These are phyloP conservation scores for Sturnira hondurensis DNA, from an alignment of 2,113 vertebrate genomes.

Conservation along the genomic window DNA sequence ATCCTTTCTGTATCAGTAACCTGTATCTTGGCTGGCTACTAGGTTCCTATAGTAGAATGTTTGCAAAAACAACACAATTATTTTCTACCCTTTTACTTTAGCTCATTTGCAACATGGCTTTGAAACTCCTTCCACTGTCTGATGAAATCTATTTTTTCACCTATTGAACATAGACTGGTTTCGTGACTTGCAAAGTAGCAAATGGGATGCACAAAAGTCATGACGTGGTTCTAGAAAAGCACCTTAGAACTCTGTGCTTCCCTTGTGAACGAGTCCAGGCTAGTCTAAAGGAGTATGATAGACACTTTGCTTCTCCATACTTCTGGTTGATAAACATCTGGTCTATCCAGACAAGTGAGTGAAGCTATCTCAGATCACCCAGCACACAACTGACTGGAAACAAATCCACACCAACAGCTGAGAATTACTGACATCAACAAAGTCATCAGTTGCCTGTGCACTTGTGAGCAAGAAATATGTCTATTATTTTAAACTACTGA, in stretches of 20 bases:
- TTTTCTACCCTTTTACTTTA: neutral
- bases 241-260: neutral
- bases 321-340: neutral
- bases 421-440: neutral
- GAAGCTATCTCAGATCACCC: neutral
- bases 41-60: neutral
- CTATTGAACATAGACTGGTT: neutral
- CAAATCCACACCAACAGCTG: too few species aligned
- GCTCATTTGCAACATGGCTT: neutral
- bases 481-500: neutral
- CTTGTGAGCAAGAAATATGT: neutral
- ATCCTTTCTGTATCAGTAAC: neutral
- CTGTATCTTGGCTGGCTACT: neutral
- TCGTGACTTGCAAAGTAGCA: neutral
- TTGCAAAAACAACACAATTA: neutral
- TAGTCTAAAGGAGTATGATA: neutral
- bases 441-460: neutral
- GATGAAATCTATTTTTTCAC: neutral
- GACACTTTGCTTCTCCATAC: accelerated
- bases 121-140: neutral
- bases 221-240: too few species aligned
- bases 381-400: neutral
- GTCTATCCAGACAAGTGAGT: neutral
- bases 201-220: neutral
- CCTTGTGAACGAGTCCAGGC: neutral